phyloP scores from a whole-genome alignment of 2,113 vertebrate species.

The Chroicocephalus ridibundus region DNA sequence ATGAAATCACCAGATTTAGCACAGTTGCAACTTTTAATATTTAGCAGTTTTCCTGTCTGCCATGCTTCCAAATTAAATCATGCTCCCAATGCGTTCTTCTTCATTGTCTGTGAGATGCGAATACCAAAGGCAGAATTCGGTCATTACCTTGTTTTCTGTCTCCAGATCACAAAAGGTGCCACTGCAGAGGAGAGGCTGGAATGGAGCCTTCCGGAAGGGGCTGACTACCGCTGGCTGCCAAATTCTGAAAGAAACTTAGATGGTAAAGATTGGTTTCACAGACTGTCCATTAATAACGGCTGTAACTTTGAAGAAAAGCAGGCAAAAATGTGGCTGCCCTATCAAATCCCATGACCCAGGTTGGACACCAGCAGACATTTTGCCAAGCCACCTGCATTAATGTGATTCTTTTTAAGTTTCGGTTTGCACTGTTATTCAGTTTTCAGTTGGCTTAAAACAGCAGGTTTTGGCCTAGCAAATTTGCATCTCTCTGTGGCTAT shows the following conservation, averaged over 20 bases:
- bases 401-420: not conserved
- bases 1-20: not conserved
- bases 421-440: not conserved
- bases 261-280: slow-evolving; percentile 71
- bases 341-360: not conserved
- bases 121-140: not conserved
- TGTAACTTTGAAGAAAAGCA: not conserved
- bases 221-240: slow-evolving; percentile 88
- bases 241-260: slow-evolving; percentile 84
- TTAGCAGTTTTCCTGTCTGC: not conserved
- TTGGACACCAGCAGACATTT: not conserved
- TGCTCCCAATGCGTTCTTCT: not conserved
- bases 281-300: not conserved
- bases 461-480: not conserved
- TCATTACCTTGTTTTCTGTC: not conserved
- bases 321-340: not conserved
- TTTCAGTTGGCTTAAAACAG: not conserved
- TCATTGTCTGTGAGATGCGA: not conserved
- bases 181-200: slow-evolving; percentile 82
- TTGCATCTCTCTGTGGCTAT: not conserved
- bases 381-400: not conserved
- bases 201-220: slow-evolving; percentile 82
- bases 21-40: not conserved
- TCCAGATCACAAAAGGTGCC: slow-evolving; percentile 91
- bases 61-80: not conserved